These are phyloP conservation scores for Peromyscus melanophrys DNA, from an alignment of 2,797 vertebrate species.

Conservation along the genomic window DNA sequence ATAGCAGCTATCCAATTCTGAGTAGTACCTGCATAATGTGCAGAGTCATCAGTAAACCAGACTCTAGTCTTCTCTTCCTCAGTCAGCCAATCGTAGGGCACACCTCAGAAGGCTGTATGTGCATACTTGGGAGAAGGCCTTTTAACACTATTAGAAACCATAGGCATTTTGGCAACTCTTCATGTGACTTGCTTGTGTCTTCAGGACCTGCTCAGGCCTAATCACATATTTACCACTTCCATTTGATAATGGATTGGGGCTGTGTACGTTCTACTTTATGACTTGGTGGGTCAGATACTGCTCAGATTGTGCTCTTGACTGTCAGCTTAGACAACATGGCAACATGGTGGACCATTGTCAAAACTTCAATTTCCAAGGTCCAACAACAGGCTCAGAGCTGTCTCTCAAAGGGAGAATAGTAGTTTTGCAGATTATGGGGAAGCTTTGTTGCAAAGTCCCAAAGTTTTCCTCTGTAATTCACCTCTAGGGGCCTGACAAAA, in stretches of 20 bases:
- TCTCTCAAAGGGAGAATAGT: background rate
- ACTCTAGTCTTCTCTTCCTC: background rate
- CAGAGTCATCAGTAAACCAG: background rate
- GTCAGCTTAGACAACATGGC: background rate
- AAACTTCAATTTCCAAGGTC: background rate
- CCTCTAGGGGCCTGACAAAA: background rate
- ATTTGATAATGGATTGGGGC: background rate
- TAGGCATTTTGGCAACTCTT: background rate
- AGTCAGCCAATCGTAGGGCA: background rate
- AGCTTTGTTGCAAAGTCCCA: background rate
- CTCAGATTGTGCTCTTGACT: background rate
- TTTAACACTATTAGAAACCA: background rate
- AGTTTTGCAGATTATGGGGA: background rate
- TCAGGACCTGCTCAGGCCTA: background rate
- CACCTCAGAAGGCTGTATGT: background rate
- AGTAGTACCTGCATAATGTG: background rate
- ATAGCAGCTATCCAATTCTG: background rate
- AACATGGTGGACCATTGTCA: background rate
- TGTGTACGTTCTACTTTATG: background rate
- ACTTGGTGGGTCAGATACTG: background rate
- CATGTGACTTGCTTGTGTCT: background rate
- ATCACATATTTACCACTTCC: background rate
- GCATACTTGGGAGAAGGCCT: background rate
- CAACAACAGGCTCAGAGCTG: background rate
- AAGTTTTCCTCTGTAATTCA: background rate